phyloP scores from a whole-genome alignment of 2,888 invertebrate genomes.

The Chromoteleia sp. region DNA sequence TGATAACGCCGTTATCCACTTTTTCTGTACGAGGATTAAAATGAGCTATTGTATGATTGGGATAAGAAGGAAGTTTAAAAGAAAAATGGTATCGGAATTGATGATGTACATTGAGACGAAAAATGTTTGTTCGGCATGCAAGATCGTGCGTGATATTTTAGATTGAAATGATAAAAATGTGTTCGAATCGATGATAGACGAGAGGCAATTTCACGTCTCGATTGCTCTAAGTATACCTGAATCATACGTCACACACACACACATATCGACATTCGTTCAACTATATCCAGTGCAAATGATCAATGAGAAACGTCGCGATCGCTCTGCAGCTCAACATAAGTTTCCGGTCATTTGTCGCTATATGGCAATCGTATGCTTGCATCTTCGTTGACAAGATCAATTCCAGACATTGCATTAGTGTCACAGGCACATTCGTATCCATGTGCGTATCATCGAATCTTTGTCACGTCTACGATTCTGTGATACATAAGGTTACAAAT shows the following conservation, averaged over 20 bases:
- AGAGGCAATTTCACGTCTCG: conserved; percentile 68
- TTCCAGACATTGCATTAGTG: conserved; percentile 63
- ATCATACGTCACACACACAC: conserved; percentile 59
- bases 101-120: conserved; percentile 45
- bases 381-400: conserved; percentile 69
- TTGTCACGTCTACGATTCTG: conserved; percentile 27
- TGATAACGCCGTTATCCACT: conserved; percentile 25
- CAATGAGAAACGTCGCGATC: conserved; percentile 67
- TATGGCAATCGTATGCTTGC: conserved; percentile 58
- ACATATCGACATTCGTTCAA: conserved; percentile 59
- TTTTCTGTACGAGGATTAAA: conserved; percentile 44
- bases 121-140: conserved; percentile 60
- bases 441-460: conserved; percentile 27
- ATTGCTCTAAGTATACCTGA: conserved; percentile 64
- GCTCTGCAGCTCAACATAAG: conserved; percentile 71
- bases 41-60: conserved; percentile 23
- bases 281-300: conserved; percentile 65
- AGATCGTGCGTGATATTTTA: conserved; percentile 57
- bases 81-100: conserved; percentile 42
- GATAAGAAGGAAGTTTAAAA: conserved; percentile 37
- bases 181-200: conserved; percentile 61
- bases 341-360: conserved; percentile 74
- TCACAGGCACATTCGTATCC: conserved; percentile 47
- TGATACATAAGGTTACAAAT: conserved; percentile 7
- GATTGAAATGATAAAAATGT: conserved; percentile 65